Conservation (phyloP, 2,888 invertebrate species). For the Spilosoma lubricipeda region DNA sequence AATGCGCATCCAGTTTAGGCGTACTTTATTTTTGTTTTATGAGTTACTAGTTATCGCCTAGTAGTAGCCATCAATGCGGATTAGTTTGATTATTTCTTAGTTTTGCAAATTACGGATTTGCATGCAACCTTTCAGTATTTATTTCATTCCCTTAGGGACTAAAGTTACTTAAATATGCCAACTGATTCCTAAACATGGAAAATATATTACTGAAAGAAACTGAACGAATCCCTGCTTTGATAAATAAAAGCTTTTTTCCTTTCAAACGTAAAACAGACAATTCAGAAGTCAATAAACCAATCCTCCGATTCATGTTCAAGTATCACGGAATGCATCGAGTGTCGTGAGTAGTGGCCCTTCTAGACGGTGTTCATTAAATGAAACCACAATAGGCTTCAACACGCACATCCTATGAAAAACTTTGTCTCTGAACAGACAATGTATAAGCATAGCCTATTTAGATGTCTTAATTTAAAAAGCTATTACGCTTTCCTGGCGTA, state of each 20-base stretch:
- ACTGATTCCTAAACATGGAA: background rate
- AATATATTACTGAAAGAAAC: background rate
- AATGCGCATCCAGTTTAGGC: no score
- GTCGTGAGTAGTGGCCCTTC: conserved; percentile 38
- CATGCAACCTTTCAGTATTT: no score
- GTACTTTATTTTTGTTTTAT: no score
- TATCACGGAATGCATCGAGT: conserved; percentile 34
- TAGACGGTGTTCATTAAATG: conserved; percentile 39
- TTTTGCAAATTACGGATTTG: no score
- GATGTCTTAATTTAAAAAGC: background rate
- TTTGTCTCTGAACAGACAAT: conserved; percentile 22
- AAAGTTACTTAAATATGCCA: background rate
- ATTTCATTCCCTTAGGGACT: no score
- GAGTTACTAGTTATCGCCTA: no score
- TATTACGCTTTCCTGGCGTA: no score
- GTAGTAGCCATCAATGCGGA: no score
- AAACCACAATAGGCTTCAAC: conserved; percentile 40
- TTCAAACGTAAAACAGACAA: background rate
- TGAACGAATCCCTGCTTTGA: background rate
- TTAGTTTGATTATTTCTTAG: no score
- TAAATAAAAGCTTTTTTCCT: background rate
- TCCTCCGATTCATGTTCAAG: conserved; percentile 30
- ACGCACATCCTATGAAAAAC: conserved; percentile 35
- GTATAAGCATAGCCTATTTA: background rate
- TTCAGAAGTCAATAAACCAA: conserved; percentile 38